Evolutionary conservation across 2,113 vertebrate genomes (phyloP), one percentile per base, ranked within the genome.

Genomic region (Chloropsis cyanopogon): DNA sequence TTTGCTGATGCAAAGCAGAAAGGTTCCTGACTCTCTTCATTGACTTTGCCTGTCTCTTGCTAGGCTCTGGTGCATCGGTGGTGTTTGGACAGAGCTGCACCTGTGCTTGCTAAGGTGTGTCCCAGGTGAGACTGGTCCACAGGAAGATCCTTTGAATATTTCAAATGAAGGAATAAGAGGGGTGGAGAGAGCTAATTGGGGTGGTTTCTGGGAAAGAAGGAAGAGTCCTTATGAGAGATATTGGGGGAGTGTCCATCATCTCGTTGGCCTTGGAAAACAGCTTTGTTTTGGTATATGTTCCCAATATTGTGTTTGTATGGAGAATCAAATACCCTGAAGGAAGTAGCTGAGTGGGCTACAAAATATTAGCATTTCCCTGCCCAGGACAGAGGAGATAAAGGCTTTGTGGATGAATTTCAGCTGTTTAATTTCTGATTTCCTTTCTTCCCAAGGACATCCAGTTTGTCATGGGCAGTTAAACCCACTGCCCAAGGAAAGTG

Each of bases 211-310:
- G 35, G 22, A 22, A 53, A 44, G 63, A 53, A 50, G 14, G 29
- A 77, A 46, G 19, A 23, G 5, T 39, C 0, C 0, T 65, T 60
- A 39, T n/a, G 28, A 57, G 59, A n/a, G 37, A 19, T 19, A 47
- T 9, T 14, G 66, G 29, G 29, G 22, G 69, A 33, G 5, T 72
- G 61, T 56, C 24, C 50, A 6, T 22, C 6, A 47, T 22, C 4
- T 29, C 0, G 0, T 12, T 69, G 24, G 31, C 19, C 47, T 63
- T 46, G 14, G 56, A 84, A 50, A 82, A 46, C 12, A 63, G n/a
- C 4, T 86, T 66, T 70, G 21, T 65, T 91, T 73, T 19, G 10
- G 24, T n/a, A 9, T 54, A 16, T n/a, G 2, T 11, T 69, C n/a
- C 42, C 11, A 81, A 17, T 53, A 49, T 41, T 49, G 17, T n/a